Evolutionary conservation across 1,140 invertebrate species (phyloP), one percentile per base, ranked within the genome.

Genomic region (Linepithema humile): DNA sequence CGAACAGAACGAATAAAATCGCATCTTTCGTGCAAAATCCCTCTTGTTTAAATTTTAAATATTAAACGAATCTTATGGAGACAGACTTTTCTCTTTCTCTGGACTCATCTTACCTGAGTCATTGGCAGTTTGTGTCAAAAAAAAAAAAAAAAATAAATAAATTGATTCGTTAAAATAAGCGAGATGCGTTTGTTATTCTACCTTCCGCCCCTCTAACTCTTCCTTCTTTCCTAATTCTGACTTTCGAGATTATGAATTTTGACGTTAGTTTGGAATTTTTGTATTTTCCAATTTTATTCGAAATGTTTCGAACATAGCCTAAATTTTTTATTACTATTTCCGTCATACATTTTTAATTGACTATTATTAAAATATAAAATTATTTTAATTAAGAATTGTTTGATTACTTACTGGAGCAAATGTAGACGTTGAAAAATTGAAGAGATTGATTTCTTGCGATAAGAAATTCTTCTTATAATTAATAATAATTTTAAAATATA

Each of bases 151-250:
- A 32, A 35, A 20, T 38, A 86, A 86, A 84, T 87, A 74, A 84
- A 87, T 83, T 83, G 73, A 86, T 84, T 87, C 85, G 80, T 86
- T 87, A 73, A 86, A 82, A 55, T 26, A 72, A 85, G 43, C 4
- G 26, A 17, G 1, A 6, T 85, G 59, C 15, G 23, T 85, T 73
- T 20, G 3, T 84, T 20, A 75, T 59, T 74, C 29, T 3, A 0
- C 35, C 6, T 48, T 1, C 7, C 15, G 1, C 4, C 12, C 12
- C 3, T n/a, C 12, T 48, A 5, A 26, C n/a, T 29, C n/a, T 38
- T 64, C 1, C 2, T 40, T 38, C 17, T 35, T 35, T 32, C 2
- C 23, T 26, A 6, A 15, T 59, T 6, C 3, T 59, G 26, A 59
- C 26, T 53, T 53, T 53, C 7, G 2, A 72, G 3, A 53, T 53